These are phyloP conservation scores for Pollachius pollachius DNA, from an alignment of 2,113 vertebrate species.

Conservation along the genomic window DNA sequence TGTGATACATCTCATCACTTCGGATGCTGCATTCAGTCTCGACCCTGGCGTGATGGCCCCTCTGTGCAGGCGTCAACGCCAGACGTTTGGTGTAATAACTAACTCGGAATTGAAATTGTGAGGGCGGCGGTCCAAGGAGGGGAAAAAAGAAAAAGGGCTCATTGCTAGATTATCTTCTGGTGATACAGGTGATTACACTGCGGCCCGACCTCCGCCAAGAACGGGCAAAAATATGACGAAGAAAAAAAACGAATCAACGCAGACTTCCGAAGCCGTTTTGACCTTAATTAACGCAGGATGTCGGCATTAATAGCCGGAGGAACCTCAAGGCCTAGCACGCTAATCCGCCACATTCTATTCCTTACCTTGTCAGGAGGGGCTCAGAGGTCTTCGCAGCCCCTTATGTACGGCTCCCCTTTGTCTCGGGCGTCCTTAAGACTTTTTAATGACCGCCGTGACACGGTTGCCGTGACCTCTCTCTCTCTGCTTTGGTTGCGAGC, in stretches of 20 bases:
- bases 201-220: slow-evolving; percentile 31
- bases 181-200: slow-evolving; percentile 28
- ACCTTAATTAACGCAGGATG: slow-evolving; percentile 60
- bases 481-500: slow-evolving; percentile 17
- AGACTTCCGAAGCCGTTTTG: slow-evolving; percentile 30
- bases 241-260: slow-evolving; percentile 21
- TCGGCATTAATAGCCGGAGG: slow-evolving; percentile 31
- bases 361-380: slow-evolving; percentile 34
- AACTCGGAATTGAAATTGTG: too few relatives aligned
- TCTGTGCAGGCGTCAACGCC: too few relatives aligned
- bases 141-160: too few relatives aligned
- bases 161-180: slow-evolving; percentile 9
- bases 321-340: slow-evolving; percentile 61
- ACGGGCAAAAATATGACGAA: slow-evolving; percentile 15
- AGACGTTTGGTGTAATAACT: too few relatives aligned
- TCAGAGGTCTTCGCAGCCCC: slow-evolving; percentile 41
- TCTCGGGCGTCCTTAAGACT: slow-evolving; percentile 27
- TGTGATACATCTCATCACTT: too few relatives aligned
- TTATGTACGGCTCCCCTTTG: background rate
- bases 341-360: slow-evolving; percentile 26
- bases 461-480: slow-evolving; percentile 26
- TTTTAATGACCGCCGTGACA: slow-evolving; percentile 19
- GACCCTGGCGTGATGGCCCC: too few relatives aligned
- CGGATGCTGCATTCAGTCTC: too few relatives aligned
- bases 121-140: too few relatives aligned